phyloP scores from a whole-genome alignment of 2,113 vertebrate genomes.

The Leptocoma aspasia region DNA sequence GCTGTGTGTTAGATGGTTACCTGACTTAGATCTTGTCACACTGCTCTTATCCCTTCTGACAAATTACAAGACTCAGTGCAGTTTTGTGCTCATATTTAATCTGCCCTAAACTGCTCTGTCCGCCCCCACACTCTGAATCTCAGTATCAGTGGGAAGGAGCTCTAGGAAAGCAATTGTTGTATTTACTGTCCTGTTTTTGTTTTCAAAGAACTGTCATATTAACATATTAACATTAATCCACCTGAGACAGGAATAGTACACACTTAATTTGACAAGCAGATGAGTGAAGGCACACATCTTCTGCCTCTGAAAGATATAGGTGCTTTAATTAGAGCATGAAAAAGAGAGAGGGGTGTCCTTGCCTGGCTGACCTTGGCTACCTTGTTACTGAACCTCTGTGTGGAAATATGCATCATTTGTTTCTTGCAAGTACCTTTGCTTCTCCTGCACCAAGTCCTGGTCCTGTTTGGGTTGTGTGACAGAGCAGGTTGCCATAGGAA shows the following conservation, averaged over 20 bases:
- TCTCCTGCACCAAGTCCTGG: not conserved
- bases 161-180: not conserved
- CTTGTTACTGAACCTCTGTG: not conserved
- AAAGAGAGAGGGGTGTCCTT: not conserved
- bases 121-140: not conserved
- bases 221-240: not conserved
- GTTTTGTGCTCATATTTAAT: not conserved
- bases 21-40: not conserved
- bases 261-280: not conserved
- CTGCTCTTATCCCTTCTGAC: conserved; percentile 2
- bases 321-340: not conserved
- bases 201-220: not conserved
- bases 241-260: not conserved
- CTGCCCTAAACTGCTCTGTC: not conserved
- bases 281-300: not conserved
- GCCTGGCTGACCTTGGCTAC: not conserved
- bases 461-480: not conserved
- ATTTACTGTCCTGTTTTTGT: conserved; percentile 17
- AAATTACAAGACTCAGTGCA: not conserved
- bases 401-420: not conserved
- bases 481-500: conserved; percentile 29
- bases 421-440: not conserved
- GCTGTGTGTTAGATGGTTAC: not conserved
- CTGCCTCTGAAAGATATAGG: not conserved
- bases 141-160: not conserved